Evolutionary conservation across 2,113 vertebrate species (phyloP).

Genomic region (Asarcornis scutulata): DNA sequence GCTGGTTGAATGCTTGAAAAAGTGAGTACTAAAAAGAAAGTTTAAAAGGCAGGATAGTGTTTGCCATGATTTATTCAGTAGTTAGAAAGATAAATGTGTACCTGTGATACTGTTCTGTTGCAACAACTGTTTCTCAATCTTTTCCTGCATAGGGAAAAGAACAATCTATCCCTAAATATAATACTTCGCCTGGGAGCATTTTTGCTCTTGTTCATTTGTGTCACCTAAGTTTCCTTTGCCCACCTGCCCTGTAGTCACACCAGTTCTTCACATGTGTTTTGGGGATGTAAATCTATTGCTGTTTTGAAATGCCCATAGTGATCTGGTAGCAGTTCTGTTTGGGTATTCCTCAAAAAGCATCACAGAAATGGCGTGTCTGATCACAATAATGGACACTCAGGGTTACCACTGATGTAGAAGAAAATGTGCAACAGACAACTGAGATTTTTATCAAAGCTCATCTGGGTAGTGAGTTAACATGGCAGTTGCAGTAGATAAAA

Average conservation of each 20-base stretch:
- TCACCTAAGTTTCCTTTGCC: background rate
- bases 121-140: background rate
- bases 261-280: background rate
- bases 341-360: background rate
- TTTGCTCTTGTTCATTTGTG: background rate
- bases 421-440: constrained; percentile 7
- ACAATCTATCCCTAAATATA: background rate
- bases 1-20: background rate
- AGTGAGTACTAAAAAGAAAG: background rate
- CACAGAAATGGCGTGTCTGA: background rate
- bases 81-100: background rate
- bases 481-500: constrained; percentile 38
- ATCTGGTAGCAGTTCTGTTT: constrained; percentile 27
- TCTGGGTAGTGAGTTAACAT: constrained; percentile 47
- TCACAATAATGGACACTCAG: constrained; percentile 14
- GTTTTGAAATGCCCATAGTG: background rate
- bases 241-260: background rate
- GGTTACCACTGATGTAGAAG: constrained; percentile 47
- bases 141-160: background rate
- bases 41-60: background rate
- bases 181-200: background rate
- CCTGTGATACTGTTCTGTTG: background rate
- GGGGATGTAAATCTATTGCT: constrained; percentile 22
- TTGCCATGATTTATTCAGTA: background rate
- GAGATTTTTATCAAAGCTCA: constrained; percentile 38